These are phyloP conservation scores for Semaprochilodus insignis DNA, from an alignment of 2,797 vertebrate species.

Conservation along the genomic window DNA sequence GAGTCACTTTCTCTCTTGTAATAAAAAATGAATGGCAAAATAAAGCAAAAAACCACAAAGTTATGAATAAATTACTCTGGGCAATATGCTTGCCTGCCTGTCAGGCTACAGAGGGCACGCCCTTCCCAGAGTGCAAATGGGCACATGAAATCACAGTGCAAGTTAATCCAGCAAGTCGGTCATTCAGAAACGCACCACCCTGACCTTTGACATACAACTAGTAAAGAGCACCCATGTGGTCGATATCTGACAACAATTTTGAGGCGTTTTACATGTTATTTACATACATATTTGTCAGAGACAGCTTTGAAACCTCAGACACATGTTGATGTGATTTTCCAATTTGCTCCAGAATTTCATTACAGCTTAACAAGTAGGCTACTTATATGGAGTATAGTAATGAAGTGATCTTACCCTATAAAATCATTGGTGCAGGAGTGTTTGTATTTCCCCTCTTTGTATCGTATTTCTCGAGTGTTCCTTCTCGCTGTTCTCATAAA, in stretches of 20 bases:
- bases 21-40: slow-evolving; percentile 79
- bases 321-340: slow-evolving; percentile 19
- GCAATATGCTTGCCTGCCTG: slow-evolving; percentile 55
- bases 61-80: slow-evolving; percentile 79
- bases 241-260: slow-evolving; percentile 44
- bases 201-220: slow-evolving; percentile 49
- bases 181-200: slow-evolving; percentile 21
- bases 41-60: slow-evolving; percentile 68
- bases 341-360: neutral
- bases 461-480: neutral
- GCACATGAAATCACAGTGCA: slow-evolving; percentile 19
- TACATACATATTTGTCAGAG: slow-evolving; percentile 18
- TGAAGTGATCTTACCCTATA: neutral
- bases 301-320: neutral
- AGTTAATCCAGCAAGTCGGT: slow-evolving; percentile 10
- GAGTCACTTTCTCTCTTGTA: slow-evolving; percentile 73
- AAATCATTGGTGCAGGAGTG: neutral
- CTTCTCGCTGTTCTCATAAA: neutral
- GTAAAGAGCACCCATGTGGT: slow-evolving; percentile 41
- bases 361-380: neutral
- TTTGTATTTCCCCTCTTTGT: neutral
- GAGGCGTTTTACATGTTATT: slow-evolving; percentile 24
- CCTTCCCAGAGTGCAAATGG: slow-evolving; percentile 38
- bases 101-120: slow-evolving; percentile 27
- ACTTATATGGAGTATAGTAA: neutral